Conservation (phyloP, 2,113 vertebrate species). For the Epinephelus cyanopodus region DNA sequence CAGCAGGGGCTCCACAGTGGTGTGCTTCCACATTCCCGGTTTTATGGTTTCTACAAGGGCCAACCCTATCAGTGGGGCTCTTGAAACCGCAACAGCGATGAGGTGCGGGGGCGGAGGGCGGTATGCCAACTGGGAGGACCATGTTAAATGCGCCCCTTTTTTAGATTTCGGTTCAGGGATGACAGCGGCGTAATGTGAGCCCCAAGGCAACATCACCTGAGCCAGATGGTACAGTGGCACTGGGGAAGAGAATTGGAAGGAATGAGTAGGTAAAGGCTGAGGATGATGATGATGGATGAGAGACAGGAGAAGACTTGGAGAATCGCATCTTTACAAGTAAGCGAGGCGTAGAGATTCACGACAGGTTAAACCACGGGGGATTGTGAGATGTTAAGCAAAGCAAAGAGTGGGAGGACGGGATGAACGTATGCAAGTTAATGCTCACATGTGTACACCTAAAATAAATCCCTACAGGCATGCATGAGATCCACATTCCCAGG, state of each 20-base stretch:
- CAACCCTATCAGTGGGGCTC: slow-evolving; percentile 27
- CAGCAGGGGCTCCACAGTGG: slow-evolving; percentile 7
- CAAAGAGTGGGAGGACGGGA: slow-evolving; percentile 29
- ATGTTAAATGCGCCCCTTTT: slow-evolving; percentile 49
- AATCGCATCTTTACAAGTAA: slow-evolving; percentile 44
- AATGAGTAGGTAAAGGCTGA: slow-evolving; percentile 22
- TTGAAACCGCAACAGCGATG: slow-evolving; percentile 28
- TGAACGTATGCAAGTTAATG: slow-evolving; percentile 36
- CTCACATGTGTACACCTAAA: slow-evolving; percentile 43
- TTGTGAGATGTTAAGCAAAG: slow-evolving; percentile 39
- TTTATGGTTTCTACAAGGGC: slow-evolving; percentile 15
- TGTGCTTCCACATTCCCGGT: slow-evolving; percentile 3
- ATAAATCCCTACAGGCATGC: slow-evolving; percentile 47
- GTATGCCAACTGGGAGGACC: slow-evolving; percentile 11
- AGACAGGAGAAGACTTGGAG: slow-evolving; percentile 31
- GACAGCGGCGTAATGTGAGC: slow-evolving; percentile 55
- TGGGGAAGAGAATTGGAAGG: slow-evolving; percentile 8
- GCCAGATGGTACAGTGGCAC: slow-evolving; percentile 10
- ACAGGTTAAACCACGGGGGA: slow-evolving; percentile 47
- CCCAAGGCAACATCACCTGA: slow-evolving; percentile 63
- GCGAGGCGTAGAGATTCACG: slow-evolving; percentile 3
- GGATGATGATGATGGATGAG: slow-evolving; percentile 49
- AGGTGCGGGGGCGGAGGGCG: slow-evolving; percentile 31
- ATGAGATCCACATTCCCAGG: slow-evolving; percentile 41
- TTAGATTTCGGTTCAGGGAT: slow-evolving; percentile 48